Evolutionary conservation across 2,797 vertebrate genomes (phyloP).

Genomic region (Chelmon rostratus): DNA sequence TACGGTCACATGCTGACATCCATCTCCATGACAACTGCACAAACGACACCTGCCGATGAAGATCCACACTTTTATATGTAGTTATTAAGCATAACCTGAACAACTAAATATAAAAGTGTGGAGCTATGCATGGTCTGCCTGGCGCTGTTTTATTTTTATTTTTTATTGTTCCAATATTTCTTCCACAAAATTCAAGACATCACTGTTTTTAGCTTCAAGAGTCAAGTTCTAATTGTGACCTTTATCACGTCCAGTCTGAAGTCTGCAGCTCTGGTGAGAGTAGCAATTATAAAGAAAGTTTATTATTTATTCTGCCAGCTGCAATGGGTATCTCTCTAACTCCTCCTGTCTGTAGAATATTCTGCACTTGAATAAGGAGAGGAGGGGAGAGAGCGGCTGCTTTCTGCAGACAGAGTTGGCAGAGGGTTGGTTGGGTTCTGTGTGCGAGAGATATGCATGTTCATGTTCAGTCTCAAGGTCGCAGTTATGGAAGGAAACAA

Average conservation of each 20-base stretch:
- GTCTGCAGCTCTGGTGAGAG: not conserved
- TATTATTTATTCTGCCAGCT: conserved; percentile 15
- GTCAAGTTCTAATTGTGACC: not conserved
- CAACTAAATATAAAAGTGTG: not conserved
- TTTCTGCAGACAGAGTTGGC: conserved; percentile 43
- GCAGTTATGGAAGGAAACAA: conserved; percentile 25
- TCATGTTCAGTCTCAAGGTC: conserved; percentile 65
- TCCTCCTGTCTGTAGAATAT: not conserved
- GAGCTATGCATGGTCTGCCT: not conserved
- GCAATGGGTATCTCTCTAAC: not conserved
- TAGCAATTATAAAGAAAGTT: not conserved
- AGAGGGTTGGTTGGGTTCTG: conserved; percentile 60
- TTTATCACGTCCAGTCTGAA: not conserved
- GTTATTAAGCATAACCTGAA: no score
- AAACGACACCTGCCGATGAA: not conserved
- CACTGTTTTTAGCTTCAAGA: not conserved
- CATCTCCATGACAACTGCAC: not conserved
- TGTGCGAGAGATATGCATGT: conserved; percentile 63
- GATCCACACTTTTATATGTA: no score
- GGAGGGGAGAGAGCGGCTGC: conserved; percentile 11
- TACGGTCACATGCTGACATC: not conserved
- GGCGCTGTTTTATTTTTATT: not conserved
- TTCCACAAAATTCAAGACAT: not conserved
- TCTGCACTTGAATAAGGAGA: not conserved
- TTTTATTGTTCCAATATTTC: not conserved